Evolutionary conservation across 1,140 invertebrate species (phyloP), one percentile per base, ranked within the genome.

Genomic region (Drosophila repleta): DNA sequence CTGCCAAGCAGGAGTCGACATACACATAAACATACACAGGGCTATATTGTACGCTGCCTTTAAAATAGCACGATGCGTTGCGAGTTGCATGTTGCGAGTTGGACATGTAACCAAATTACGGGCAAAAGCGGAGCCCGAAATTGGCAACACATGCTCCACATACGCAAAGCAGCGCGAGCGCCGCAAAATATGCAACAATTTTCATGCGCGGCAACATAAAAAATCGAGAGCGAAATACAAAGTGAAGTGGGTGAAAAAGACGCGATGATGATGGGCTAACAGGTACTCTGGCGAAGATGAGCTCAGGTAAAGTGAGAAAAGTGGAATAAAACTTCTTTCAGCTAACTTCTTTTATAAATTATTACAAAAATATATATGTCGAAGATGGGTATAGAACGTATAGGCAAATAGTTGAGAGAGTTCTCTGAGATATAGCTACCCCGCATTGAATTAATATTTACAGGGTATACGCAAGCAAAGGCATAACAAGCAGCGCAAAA

Each of bases 141-240:
- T 7, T 29, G 66, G 57, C 79, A 77, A 75, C 79, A 82, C 71
- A 78, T 82, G 79, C 72, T 61, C 52, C 71, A 65, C 79, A 69
- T 61, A 21, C 49, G 56, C 39, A 17, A 52, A 8, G 26, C 51
- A 26, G 18, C 26, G 48, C 43, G 32, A n/a, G 45, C 43, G 56
- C 56, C 48, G 18, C 49, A 71, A 78, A 82, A 82, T 82, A 82
- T 82, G 70, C 79, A 83, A 83, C 79, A 83, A 83, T 83, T 83
- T 82, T 62, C 24, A 21, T 53, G 52, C 57, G 46, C 24, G 32
- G 24, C 55, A 49, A n/a, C 52, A 15, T 6, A 10, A 20, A 49
- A 39, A 17, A 58, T 18, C 15, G 24, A 45, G 11, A 43, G n/a
- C 13, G 17, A 48, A 66, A 49, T 2, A 17, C 52, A 49, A 65